Evolutionary conservation across 2,888 invertebrate species (phyloP), one percentile per base, ranked within the genome.

Genomic region (Cerastoderma edule): DNA sequence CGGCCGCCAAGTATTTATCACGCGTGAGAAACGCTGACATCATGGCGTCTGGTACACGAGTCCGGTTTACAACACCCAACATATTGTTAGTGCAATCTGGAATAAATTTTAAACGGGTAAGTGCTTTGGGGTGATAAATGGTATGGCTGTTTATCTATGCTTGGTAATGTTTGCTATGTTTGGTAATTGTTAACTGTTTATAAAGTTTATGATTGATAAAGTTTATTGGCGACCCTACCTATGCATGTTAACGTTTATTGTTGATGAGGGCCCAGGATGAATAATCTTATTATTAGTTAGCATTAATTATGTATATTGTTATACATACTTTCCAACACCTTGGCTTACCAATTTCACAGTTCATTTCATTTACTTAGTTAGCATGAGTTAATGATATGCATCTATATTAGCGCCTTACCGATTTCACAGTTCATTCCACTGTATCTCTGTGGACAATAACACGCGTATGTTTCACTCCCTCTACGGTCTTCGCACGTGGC

Each of bases 11-110:
- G 48, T 69, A 79, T 16, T 66, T 70, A 8, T 76, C 73, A 28
- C 74, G 64, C 2, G 81, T 78, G 1, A 82, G 72, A 69, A 73
- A 84, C 10, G 80, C 84, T 0, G 82, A 80, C 85, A 85, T 80
- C 75, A 84, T 84, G 0, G 85, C 85, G 33, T 85, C 83, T 5
- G 85, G 83, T 24, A 85, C 75, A 19, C 65, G 65, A 0, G 66
- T 67, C 27, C 64, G 48, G 28, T 75, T 72, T 10, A 33, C 72
- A 8, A 85, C 71, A 8, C 84, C 83, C 2, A 85, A 68, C 16
- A 69, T 66, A 27, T 71, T 78, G 0, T 57, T 53, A 1, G 60
- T 50, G 57, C 85, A 85, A 16, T 63, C 85, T 85, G 67, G 8
- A 50, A 57, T 19, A 22, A 24, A 4, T 35, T 44, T 44, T 44